phyloP scores from a whole-genome alignment of 2,797 vertebrate species.

The Valencia hispanica region DNA sequence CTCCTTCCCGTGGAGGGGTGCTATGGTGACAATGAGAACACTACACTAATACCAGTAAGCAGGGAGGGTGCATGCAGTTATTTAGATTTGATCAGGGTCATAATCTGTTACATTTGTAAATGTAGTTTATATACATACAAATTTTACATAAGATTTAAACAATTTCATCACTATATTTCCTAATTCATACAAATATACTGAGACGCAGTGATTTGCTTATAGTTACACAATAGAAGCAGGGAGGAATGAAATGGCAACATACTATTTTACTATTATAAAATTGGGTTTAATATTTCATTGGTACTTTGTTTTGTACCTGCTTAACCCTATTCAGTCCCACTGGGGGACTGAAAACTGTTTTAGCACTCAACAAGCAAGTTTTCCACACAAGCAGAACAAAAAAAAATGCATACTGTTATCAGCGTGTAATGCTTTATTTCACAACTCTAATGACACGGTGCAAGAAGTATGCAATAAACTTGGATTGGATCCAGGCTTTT shows the following conservation, averaged over 20 bases:
- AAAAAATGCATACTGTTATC: constrained; percentile 7
- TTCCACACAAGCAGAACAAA: neutral
- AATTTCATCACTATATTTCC: neutral
- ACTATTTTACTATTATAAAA: neutral
- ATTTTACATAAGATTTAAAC: neutral
- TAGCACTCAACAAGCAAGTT: neutral
- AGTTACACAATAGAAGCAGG: neutral
- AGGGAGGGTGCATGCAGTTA: neutral
- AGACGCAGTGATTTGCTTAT: neutral
- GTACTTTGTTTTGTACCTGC: neutral
- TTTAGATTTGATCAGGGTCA: neutral
- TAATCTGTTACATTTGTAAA: neutral
- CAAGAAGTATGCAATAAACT: constrained; percentile 17
- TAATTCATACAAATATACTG: too few relatives aligned
- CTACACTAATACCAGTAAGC: neutral
- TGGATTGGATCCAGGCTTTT: constrained; percentile 18
- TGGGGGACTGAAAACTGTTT: neutral
- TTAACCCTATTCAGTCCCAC: neutral
- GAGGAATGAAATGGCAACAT: neutral
- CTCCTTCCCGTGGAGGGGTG: constrained; percentile 19
- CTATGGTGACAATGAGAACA: constrained; percentile 18
- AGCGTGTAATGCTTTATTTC: constrained; percentile 10
- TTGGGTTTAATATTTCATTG: neutral
- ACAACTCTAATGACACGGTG: neutral
- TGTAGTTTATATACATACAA: too few relatives aligned